Conservation (phyloP, 2,797 vertebrate genomes). For the Pteronotus mesoamericanus region DNA sequence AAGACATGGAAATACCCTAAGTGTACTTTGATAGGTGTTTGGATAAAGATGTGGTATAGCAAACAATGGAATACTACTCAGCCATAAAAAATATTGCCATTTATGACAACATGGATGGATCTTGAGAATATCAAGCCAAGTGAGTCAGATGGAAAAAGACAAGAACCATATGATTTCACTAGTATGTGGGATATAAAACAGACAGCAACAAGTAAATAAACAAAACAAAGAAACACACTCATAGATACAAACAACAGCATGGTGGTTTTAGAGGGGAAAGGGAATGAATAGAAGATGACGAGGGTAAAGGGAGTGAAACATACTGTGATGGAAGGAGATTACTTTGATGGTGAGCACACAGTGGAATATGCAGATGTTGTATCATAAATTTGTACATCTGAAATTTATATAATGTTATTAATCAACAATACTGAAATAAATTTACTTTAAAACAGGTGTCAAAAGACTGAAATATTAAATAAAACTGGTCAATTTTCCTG, state of each 20-base stretch:
- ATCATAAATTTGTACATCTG: background rate
- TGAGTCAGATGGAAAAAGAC: background rate
- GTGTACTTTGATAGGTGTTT: background rate
- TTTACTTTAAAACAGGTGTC: background rate
- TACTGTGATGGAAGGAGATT: background rate
- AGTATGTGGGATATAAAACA: background rate
- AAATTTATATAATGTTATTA: background rate
- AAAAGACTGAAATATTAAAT: background rate
- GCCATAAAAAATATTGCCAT: background rate
- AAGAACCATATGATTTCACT: background rate
- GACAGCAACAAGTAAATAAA: background rate
- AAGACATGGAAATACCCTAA: background rate
- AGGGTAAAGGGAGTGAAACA: background rate
- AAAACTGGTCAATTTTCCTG: background rate
- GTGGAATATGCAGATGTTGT: background rate
- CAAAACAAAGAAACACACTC: background rate
- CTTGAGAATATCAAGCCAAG: background rate
- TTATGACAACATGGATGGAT: background rate
- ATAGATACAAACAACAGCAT: background rate
- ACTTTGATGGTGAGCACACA: background rate
- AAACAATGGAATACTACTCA: background rate
- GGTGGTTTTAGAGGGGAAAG: background rate
- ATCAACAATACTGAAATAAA: background rate
- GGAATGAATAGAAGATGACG: background rate
- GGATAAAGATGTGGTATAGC: background rate